Percentiles rank a stretch among this genome's conserved stretches.
Conservation (phyloP, 2,797 vertebrate species). For the Pangasius macronema region DNA sequence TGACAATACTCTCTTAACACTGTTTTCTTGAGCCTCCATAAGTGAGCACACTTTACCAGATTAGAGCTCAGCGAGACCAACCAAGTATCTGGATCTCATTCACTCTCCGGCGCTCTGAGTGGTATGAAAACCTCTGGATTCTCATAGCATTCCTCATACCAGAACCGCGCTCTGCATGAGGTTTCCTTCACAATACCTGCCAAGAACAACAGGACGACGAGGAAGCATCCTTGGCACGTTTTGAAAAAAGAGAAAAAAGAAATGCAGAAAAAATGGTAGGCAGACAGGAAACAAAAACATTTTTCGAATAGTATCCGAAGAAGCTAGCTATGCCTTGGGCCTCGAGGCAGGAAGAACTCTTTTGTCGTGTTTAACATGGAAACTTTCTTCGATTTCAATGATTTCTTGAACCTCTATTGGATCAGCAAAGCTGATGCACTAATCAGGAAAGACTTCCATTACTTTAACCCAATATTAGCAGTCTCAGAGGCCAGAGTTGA, state of each 20-base stretch:
- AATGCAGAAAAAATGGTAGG: constrained; percentile 5
- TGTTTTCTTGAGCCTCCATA: not conserved
- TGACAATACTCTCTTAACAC: not conserved
- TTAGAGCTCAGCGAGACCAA: not conserved
- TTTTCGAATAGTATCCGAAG: constrained; percentile 42
- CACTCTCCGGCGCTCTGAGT: not conserved
- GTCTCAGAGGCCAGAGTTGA: not conserved
- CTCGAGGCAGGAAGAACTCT: constrained; percentile 18
- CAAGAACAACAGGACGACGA: constrained; percentile 52
- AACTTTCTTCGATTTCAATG: not conserved
- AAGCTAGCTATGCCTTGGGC: constrained; percentile 22
- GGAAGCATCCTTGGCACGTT: constrained; percentile 24
- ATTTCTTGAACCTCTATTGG: not conserved
- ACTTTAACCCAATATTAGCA: not conserved
- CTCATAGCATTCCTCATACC: constrained; percentile 47
- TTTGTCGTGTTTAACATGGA: constrained; percentile 13
- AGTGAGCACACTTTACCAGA: not conserved
- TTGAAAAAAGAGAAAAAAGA: constrained; percentile 2
- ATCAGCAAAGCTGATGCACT: not conserved
- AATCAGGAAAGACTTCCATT: not conserved
- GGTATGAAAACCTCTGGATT: constrained; percentile 34
- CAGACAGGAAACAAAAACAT: constrained; percentile 44
- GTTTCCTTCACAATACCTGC: constrained; percentile 44
- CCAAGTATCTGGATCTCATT: constrained; percentile 23
- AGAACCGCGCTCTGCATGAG: constrained; percentile 53